phyloP scores from a whole-genome alignment of 1,140 invertebrate genomes.

The Lordiphosa stackelbergi region DNA sequence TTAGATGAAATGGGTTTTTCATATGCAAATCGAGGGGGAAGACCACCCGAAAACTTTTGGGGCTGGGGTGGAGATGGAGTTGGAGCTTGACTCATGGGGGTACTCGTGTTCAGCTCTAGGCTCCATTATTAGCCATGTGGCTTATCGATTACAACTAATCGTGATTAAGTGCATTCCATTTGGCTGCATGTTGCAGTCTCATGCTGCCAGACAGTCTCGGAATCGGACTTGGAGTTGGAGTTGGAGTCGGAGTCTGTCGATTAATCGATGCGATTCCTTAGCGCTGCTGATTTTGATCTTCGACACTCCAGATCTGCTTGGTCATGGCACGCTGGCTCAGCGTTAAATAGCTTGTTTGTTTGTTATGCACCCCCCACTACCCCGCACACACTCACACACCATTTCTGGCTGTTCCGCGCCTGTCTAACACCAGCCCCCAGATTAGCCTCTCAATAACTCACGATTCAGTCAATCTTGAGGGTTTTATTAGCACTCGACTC shows the following conservation, averaged over 20 bases:
- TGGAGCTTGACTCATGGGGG: slow-evolving; percentile 5
- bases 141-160: slow-evolving; percentile 77
- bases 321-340: slow-evolving; percentile 62
- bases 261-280: slow-evolving; percentile 68
- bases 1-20: slow-evolving; percentile 58
- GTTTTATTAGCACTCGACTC: slow-evolving; percentile 70
- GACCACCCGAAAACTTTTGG: slow-evolving; percentile 53
- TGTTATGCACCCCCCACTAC: slow-evolving; percentile 58
- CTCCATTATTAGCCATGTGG: slow-evolving; percentile 36
- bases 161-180: slow-evolving; percentile 77
- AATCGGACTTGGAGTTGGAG: background rate
- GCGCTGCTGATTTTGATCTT: slow-evolving; percentile 75
- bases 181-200: slow-evolving; percentile 69
- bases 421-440: slow-evolving; percentile 51
- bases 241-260: slow-evolving; percentile 22
- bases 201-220: slow-evolving; percentile 44
- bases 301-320: slow-evolving; percentile 58
- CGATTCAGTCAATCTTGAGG: slow-evolving; percentile 52
- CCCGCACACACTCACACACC: slow-evolving; percentile 21
- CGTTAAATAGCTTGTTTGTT: slow-evolving; percentile 76
- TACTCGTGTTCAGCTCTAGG: slow-evolving; percentile 25
- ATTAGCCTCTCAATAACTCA: slow-evolving; percentile 72
- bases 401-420: slow-evolving; percentile 22
- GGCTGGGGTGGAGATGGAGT: background rate
- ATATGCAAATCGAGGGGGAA: slow-evolving; percentile 56